phyloP scores from a whole-genome alignment of 1,140 invertebrate species.

The Diorhabda sublineata region DNA sequence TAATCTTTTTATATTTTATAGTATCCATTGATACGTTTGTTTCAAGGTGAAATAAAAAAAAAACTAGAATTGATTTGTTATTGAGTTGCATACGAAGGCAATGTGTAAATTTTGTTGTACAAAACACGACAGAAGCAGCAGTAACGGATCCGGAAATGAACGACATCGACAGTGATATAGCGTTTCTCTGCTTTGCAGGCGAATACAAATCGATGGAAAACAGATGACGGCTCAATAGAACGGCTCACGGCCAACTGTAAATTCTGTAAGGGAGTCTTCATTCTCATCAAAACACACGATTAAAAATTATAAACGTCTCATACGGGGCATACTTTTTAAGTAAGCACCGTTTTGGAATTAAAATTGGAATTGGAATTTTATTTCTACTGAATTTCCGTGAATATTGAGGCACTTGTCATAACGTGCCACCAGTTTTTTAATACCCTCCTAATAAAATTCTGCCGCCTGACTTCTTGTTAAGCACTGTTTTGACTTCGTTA shows the following conservation, averaged over 20 bases:
- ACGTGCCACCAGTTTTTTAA: neutral
- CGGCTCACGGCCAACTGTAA: slow-evolving; percentile 22
- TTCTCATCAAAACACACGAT: neutral
- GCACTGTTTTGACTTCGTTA: too few relatives aligned
- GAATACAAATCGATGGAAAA: slow-evolving; percentile 46
- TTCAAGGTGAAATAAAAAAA: slow-evolving; percentile 20
- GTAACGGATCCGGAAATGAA: slow-evolving; percentile 31
- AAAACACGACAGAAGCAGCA: slow-evolving; percentile 30
- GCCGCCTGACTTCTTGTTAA: too few relatives aligned
- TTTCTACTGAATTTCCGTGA: neutral
- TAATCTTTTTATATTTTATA: too few relatives aligned
- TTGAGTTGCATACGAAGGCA: slow-evolving; percentile 23
- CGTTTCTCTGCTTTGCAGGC: slow-evolving; percentile 40
- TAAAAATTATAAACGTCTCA: neutral
- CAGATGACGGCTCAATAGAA: slow-evolving; percentile 43
- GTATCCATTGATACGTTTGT: neutral
- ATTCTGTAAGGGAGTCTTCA: slow-evolving; percentile 1
- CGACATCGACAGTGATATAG: slow-evolving; percentile 36
- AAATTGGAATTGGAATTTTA: neutral
- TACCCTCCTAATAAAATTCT: too few relatives aligned
- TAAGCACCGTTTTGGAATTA: too few relatives aligned
- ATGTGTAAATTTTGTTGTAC: slow-evolving; percentile 25
- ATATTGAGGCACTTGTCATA: neutral
- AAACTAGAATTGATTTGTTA: slow-evolving; percentile 22
- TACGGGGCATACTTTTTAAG: neutral